phyloP scores from a whole-genome alignment of 2,888 invertebrate species.

The Agriopis leucophaearia region DNA sequence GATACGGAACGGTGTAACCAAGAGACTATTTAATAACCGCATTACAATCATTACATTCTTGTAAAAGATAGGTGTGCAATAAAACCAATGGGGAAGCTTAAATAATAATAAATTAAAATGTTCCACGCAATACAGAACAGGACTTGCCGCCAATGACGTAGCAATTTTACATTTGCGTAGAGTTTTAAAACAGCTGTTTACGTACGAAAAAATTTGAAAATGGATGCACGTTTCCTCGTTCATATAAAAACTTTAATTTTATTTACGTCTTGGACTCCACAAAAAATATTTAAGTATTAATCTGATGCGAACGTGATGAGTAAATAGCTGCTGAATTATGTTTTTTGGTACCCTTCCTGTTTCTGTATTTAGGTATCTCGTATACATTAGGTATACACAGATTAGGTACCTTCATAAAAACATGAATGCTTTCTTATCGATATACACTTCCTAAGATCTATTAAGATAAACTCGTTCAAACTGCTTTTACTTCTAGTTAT shows the following conservation, averaged over 20 bases:
- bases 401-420: conserved; percentile 12
- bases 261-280: neutral
- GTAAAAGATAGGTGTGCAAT: neutral
- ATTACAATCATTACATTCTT: conserved; percentile 13
- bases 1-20: too few relatives aligned
- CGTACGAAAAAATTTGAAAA: conserved; percentile 3
- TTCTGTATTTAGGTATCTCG: neutral
- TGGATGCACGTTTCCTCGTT: conserved; percentile 19
- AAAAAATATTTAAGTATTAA: neutral
- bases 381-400: too few relatives aligned
- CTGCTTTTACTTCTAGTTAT: conserved; percentile 38
- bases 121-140: neutral
- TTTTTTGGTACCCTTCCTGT: neutral
- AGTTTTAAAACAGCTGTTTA: neutral
- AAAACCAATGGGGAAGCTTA: conserved; percentile 2
- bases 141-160: conserved; percentile 10
- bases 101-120: neutral
- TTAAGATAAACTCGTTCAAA: conserved; percentile 19
- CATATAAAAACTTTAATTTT: conserved; percentile 17
- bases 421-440: conserved; percentile 11
- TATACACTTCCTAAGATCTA: conserved; percentile 23
- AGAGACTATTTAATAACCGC: conserved; percentile 26
- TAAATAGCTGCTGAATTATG: neutral
- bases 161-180: conserved; percentile 1
- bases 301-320: neutral